phyloP scores from a whole-genome alignment of 2,113 vertebrate genomes.

The Eleginops maclovinus region DNA sequence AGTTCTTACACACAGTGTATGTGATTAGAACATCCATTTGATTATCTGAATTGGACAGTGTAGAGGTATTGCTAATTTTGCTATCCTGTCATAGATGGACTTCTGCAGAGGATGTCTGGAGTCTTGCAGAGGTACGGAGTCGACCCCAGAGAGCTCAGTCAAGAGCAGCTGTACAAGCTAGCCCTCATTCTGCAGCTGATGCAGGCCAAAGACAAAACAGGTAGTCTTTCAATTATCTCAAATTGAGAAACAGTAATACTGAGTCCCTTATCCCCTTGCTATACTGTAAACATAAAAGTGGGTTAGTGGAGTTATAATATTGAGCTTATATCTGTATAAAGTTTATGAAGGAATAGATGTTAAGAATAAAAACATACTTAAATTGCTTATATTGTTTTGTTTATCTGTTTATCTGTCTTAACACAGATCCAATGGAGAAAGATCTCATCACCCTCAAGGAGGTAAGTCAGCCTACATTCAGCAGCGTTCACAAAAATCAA shows the following conservation, averaged over 20 bases:
- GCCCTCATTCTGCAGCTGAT: constrained; percentile 87
- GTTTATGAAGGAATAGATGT: background rate
- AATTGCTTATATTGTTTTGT: background rate
- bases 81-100: constrained; percentile 62
- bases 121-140: constrained; percentile 86
- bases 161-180: constrained; percentile 90
- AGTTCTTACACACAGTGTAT: background rate
- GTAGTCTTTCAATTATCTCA: constrained; percentile 13
- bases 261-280: background rate
- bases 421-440: constrained; percentile 73
- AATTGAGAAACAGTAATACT: background rate
- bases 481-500: background rate
- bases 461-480: constrained; percentile 54
- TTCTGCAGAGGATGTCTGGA: constrained; percentile 85
- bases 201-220: constrained; percentile 75
- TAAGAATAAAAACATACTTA: background rate
- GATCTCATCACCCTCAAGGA: constrained; percentile 78
- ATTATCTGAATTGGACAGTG: background rate
- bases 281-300: background rate
- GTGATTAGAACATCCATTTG: background rate
- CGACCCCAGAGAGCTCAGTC: constrained; percentile 88
- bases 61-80: background rate
- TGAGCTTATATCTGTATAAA: background rate
- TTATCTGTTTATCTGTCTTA: constrained; percentile 29
- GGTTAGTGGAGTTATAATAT: background rate